Evolutionary conservation across 2,888 invertebrate species (phyloP), one percentile per base, ranked within the genome.

Genomic region (Erpobdella octoculata): DNA sequence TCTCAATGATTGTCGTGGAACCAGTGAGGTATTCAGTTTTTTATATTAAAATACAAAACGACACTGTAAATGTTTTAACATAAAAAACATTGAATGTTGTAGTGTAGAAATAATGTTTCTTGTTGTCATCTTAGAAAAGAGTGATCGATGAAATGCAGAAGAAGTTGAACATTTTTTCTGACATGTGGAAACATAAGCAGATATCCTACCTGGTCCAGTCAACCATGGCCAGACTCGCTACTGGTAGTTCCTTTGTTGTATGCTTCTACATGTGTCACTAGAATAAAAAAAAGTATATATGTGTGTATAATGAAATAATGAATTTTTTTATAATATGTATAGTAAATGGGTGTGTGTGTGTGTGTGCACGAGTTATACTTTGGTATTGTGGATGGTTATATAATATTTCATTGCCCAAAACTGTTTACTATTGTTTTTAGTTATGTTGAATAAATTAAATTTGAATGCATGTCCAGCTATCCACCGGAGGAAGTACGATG

Each of bases 171-270:
- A 65, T 79, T 18, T 76, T 80, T 66, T 74, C 77, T 35, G 76
- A 77, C 8, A 75, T 77, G 72, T 80, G 79, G 80, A 72, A 73
- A 58, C 72, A 73, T 41, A 77, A 77, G 6, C 77, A 76, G 69
- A 71, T 79, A 35, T 79, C 78, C 38, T 76, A 78, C 59, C 74
- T 73, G 21, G 80, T 80, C 46, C 79, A 79, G 72, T 74, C 76
- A 59, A 75, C 74, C 37, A 76, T 80, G 73, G 77, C 78, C 6
- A 74, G 73, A 62, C 74, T 80, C 18, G 76, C 77, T 1, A 74
- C 74, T 71, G 79, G 79, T 79, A 31, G 65, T 53, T n/a, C n/a
- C n/a, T n/a, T n/a, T n/a, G n/a, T n/a, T n/a, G n/a, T n/a, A n/a
- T n/a, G n/a, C n/a, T n/a, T n/a, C n/a, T n/a, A n/a, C n/a, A n/a